Conservation (phyloP, 2,113 vertebrate species). For the Mus spicilegus region DNA sequence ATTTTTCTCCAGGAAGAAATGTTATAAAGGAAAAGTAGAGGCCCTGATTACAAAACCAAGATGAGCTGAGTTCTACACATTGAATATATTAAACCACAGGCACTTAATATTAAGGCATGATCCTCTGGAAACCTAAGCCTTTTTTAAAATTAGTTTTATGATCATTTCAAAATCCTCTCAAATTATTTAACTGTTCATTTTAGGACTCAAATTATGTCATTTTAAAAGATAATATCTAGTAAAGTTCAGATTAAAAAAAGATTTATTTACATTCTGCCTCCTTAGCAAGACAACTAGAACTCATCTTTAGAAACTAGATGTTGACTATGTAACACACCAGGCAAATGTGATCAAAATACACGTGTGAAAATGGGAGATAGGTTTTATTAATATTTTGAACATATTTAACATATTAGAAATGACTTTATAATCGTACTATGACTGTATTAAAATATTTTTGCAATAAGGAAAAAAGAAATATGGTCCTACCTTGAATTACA, state of each 20-base stretch:
- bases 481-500: not conserved
- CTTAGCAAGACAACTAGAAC: not conserved
- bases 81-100: not conserved
- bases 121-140: not conserved
- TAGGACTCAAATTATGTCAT: not conserved
- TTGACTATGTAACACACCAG: not conserved
- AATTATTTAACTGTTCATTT: not conserved
- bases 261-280: not conserved
- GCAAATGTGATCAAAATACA: not conserved
- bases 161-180: not conserved
- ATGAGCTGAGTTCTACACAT: conserved; percentile 23
- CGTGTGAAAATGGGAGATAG: not conserved
- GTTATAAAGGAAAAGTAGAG: conserved; percentile 7
- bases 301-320: not conserved
- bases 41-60: conserved; percentile 58
- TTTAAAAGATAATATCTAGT: not conserved
- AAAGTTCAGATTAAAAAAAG: not conserved
- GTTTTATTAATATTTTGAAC: not conserved
- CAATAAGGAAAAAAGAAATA: not conserved
- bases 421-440: not conserved
- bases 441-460: not conserved
- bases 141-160: not conserved
- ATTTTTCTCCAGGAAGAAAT: conserved; percentile 29
- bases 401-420: not conserved
- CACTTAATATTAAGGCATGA: not conserved